phyloP scores from a whole-genome alignment of 2,888 invertebrate species.

The Drosophila colorata region DNA sequence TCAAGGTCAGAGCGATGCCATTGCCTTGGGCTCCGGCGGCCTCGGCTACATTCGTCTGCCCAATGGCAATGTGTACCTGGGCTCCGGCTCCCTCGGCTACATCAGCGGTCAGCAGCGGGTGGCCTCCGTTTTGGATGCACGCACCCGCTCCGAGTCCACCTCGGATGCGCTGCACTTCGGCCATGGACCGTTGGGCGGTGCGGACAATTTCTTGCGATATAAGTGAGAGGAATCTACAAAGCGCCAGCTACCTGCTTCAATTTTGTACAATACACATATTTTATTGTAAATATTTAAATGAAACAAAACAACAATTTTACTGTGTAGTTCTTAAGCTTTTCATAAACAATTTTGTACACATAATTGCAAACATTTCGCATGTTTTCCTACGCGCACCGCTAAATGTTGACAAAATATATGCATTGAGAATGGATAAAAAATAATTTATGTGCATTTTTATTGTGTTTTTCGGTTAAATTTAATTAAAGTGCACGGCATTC shows the following conservation, averaged over 20 bases:
- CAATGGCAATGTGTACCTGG: conserved; percentile 84
- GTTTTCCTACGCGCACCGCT: conserved; percentile 49
- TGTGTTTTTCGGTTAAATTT: too few relatives aligned
- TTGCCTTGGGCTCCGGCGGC: conserved; percentile 85
- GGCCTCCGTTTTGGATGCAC: conserved; percentile 76
- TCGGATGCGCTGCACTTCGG: conserved; percentile 83
- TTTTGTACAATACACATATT: conserved; percentile 51
- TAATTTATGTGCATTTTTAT: neutral
- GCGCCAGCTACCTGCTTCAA: neutral
- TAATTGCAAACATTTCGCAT: conserved; percentile 38
- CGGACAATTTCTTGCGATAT: conserved; percentile 60
- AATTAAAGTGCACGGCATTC: too few relatives aligned
- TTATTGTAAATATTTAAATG: conserved; percentile 73
- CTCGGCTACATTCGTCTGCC: conserved; percentile 84
- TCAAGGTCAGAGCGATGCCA: conserved; percentile 51
- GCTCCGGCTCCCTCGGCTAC: conserved; percentile 85
- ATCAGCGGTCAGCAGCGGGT: conserved; percentile 82
- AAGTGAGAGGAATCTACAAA: conserved; percentile 33
- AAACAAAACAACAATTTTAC: conserved; percentile 36
- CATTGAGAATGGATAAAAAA: conserved; percentile 4
- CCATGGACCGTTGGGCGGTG: conserved; percentile 79
- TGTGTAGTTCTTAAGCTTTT: conserved; percentile 57
- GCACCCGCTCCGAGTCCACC: conserved; percentile 79
- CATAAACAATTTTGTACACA: conserved; percentile 12
- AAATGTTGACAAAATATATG: conserved; percentile 52